Evolutionary conservation across 2,797 vertebrate species (phyloP).

Genomic region (Smutsia gigantea): DNA sequence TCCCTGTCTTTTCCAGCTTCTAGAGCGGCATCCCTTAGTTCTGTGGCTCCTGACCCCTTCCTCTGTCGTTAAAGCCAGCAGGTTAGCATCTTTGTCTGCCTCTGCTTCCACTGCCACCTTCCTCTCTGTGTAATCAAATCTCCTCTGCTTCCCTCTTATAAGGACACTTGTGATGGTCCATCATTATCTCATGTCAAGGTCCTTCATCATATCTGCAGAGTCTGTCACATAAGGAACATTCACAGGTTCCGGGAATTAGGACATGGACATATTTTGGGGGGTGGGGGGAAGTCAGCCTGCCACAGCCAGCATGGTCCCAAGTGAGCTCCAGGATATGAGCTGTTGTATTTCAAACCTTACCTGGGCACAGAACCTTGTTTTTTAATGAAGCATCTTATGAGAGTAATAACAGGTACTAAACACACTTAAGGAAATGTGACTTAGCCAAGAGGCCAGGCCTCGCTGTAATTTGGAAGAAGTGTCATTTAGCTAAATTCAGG

Average conservation of each 20-base stretch:
- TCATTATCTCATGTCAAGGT: neutral
- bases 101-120: neutral
- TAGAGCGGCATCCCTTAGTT: neutral
- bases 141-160: neutral
- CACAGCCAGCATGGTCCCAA: accelerated
- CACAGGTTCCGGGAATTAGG: neutral
- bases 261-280: accelerated
- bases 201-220: neutral
- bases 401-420: neutral
- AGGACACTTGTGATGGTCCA: neutral
- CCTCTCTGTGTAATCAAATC: neutral
- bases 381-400: neutral
- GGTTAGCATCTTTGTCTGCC: neutral
- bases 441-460: neutral
- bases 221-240: neutral
- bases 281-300: neutral
- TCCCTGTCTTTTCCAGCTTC: neutral
- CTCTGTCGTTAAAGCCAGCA: neutral
- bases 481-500: neutral
- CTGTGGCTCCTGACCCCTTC: neutral
- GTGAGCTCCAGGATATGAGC: neutral
- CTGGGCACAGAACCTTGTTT: neutral
- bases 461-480: neutral
- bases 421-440: neutral
- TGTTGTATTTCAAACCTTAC: neutral